Conservation (phyloP, 2,113 vertebrate species). For the Thunnus thynnus region DNA sequence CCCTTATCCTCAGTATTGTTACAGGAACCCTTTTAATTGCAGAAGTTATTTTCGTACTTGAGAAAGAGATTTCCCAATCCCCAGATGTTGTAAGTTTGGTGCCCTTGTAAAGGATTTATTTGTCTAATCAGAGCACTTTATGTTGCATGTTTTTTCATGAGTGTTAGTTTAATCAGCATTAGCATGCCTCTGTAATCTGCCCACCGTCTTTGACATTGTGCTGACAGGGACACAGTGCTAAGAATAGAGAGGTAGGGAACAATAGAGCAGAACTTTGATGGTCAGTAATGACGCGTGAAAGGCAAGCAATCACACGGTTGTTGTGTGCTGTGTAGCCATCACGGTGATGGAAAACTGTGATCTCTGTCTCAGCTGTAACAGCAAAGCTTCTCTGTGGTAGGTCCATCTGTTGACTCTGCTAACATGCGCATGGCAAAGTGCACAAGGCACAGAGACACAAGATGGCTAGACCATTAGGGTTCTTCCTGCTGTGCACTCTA, state of each 20-base stretch:
- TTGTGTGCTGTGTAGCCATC: slow-evolving; percentile 36
- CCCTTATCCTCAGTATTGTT: not conserved
- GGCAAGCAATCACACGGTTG: slow-evolving; percentile 40
- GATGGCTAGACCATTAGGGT: slow-evolving; percentile 34
- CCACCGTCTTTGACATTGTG: slow-evolving; percentile 52
- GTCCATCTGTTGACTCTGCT: slow-evolving; percentile 74
- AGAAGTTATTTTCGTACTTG: not conserved
- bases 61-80: not conserved
- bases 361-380: slow-evolving; percentile 77
- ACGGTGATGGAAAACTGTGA: slow-evolving; percentile 62
- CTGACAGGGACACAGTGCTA: slow-evolving; percentile 58
- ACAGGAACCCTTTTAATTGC: not conserved
- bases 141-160: slow-evolving; percentile 44
- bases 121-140: slow-evolving; percentile 32
- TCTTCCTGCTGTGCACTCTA: slow-evolving; percentile 36
- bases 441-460: slow-evolving; percentile 39
- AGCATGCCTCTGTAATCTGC: slow-evolving; percentile 66
- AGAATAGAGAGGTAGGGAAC: slow-evolving; percentile 70
- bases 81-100: slow-evolving; percentile 10
- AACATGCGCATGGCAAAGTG: slow-evolving; percentile 58
- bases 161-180: slow-evolving; percentile 57
- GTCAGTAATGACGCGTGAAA: slow-evolving; percentile 66
- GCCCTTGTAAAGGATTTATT: slow-evolving; percentile 15
- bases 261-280: slow-evolving; percentile 59
- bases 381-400: slow-evolving; percentile 73